phyloP scores from a whole-genome alignment of 37 sponge, comb jelly and placozoan genomes.

The Oscarella lobularis region DNA sequence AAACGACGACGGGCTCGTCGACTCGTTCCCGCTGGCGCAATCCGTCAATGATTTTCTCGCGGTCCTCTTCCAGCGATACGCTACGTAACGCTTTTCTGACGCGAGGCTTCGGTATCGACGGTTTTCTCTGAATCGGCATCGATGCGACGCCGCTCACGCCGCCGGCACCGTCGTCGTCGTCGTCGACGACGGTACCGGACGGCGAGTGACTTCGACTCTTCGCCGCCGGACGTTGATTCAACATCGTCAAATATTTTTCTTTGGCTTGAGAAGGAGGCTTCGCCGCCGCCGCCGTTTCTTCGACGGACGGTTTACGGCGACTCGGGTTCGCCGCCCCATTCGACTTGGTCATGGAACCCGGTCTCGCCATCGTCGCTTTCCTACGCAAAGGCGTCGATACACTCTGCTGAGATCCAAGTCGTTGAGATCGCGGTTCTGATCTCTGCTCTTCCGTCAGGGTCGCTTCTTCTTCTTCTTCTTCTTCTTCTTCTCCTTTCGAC shows the following conservation, averaged over 20 bases:
- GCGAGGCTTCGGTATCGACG: background rate
- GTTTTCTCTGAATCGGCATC: background rate
- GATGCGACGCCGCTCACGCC: background rate
- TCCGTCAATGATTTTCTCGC: background rate
- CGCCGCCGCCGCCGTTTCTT: background rate
- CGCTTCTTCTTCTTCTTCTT: background rate
- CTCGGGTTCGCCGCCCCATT: background rate
- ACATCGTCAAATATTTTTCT: background rate
- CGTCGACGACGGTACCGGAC: no score
- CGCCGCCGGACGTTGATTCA: no score
- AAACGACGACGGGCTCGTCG: background rate
- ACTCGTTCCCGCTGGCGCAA: no score
- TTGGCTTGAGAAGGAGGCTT: background rate
- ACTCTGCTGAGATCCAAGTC: background rate
- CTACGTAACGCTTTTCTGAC: background rate
- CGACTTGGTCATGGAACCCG: background rate
- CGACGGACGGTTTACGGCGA: background rate
- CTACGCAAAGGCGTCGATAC: background rate
- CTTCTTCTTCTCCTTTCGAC: background rate
- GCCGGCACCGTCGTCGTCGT: background rate
- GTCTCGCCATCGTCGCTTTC: background rate
- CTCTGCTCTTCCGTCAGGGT: background rate
- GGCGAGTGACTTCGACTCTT: no score
- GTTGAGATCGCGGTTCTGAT: no score
- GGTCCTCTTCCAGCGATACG: background rate